Conservation (phyloP, 2,113 vertebrate genomes). For the Bothrops jararaca region DNA sequence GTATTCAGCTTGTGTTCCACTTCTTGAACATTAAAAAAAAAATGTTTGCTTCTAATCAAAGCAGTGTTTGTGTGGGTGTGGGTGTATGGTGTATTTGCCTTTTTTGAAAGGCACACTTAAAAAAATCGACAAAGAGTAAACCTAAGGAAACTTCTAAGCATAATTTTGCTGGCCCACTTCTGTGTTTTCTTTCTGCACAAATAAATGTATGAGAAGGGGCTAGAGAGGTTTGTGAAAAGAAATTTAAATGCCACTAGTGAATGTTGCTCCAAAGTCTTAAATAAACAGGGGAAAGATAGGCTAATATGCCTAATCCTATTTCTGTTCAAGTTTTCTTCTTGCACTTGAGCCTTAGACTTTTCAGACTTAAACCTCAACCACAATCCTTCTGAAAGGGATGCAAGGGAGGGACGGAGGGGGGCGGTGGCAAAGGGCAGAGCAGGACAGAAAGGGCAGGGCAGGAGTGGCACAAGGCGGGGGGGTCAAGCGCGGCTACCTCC, state of each 20-base stretch:
- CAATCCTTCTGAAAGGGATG: not conserved
- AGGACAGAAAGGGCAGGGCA: not conserved
- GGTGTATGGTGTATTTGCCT: not conserved
- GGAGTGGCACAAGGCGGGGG: not conserved
- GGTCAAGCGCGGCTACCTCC: slow-evolving; percentile 68
- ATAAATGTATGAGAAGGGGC: not conserved
- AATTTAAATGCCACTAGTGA: not conserved
- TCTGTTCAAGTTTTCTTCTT: not conserved
- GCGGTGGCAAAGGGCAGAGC: not conserved
- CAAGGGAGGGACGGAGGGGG: too few species aligned
- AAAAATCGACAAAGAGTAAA: not conserved
- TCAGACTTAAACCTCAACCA: not conserved
- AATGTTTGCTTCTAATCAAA: too few species aligned
- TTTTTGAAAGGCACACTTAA: not conserved
- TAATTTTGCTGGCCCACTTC: too few species aligned
- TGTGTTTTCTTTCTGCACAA: not conserved
- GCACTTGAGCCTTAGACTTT: too few species aligned
- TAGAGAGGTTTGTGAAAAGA: not conserved
- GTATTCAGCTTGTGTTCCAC: not conserved
- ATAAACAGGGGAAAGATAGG: not conserved
- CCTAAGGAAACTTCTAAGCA: not conserved
- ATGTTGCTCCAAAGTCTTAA: not conserved
- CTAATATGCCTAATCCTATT: too few species aligned
- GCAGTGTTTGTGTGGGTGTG: too few species aligned
- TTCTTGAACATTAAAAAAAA: too few species aligned